phyloP scores from a whole-genome alignment of 2,888 invertebrate species.

The Priapulus caudatus region DNA sequence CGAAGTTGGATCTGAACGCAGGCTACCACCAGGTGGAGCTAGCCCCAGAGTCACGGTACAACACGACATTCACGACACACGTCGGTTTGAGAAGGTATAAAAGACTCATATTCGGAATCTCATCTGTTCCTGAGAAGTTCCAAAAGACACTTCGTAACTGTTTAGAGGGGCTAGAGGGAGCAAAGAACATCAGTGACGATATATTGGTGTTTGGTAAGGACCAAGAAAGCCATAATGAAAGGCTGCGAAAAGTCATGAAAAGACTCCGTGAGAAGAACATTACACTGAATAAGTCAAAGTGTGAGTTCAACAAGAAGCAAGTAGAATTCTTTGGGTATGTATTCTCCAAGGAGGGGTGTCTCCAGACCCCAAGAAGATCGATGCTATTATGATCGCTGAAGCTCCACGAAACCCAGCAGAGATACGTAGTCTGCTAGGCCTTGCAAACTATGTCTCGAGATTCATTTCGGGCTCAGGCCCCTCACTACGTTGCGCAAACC shows the following conservation, averaged over 20 bases:
- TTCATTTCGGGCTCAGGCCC: no score
- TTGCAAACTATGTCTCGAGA: no score
- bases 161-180: neutral
- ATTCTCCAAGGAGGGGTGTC: no score
- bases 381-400: constrained; percentile 18
- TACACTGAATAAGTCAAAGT: constrained; percentile 7
- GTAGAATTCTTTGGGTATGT: no score
- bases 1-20: constrained; percentile 19
- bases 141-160: no score
- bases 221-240: neutral
- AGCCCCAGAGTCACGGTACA: constrained; percentile 15
- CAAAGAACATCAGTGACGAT: neutral
- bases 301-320: constrained; percentile 8
- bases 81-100: constrained; percentile 17
- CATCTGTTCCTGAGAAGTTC: neutral
- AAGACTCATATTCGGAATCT: neutral
- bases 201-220: neutral
- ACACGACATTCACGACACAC: constrained; percentile 19
- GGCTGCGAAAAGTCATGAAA: constrained; percentile 4
- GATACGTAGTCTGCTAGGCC: constrained; percentile 21
- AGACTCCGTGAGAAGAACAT: constrained; percentile 6
- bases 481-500: no score
- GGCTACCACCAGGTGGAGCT: constrained; percentile 19
- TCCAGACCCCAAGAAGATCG: no score
- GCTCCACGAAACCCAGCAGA: constrained; percentile 21